Base-by-base conservation (phyloP, 2,888 invertebrate genomes). In the Branchellion lobata region DNA sequence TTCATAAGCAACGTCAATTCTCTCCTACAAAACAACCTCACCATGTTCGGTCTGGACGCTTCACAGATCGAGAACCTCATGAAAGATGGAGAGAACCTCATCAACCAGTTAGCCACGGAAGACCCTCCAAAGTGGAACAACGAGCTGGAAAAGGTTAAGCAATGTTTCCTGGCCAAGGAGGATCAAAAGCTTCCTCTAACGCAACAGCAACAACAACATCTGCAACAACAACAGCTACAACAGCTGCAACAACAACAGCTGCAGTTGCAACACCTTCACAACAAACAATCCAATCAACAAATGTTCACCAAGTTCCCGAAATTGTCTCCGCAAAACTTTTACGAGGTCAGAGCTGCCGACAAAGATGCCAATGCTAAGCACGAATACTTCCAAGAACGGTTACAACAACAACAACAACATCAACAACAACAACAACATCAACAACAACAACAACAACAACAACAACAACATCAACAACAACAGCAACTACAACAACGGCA, bases 41-140 rank as follows among this genome's bases (percentile, higher is more conserved):
- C 75, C 0, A 24, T 75, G 29, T 31, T 47, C n/a, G 29, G 53
- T 53, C 51, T 75, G 21, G 75, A 75, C 29, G 1, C 51, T 29
- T 75, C n/a, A 40, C 47, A 36, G 11, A 36, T 75, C n/a, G 75
- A 75, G 51, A 75, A 31, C 29, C 53, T 75, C 29, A 31, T 75
- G 75, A 75, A 53, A 53, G 33, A 47, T 27, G 75, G 47, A 0
- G 75, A 75, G 53, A 75, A 51, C n/a, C 18, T 53, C 3, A 51
- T 75, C 27, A 75, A 51, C n/a, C 75, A 75, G 53, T 75, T 75
- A 40, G 51, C 11, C 14, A 8, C 29, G 51, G 75, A 75, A 27
- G 53, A 21, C 27, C 27, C 27, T 1, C 61, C 61, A 3, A 57
- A 57, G 24, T 57, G 61, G 61, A 57, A 57, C 24, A 57, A 57